Percentiles rank a stretch among this genome's conserved stretches.
Evolutionary conservation across 2,113 vertebrate species (phyloP).

Genomic region (Cavia aperea): DNA sequence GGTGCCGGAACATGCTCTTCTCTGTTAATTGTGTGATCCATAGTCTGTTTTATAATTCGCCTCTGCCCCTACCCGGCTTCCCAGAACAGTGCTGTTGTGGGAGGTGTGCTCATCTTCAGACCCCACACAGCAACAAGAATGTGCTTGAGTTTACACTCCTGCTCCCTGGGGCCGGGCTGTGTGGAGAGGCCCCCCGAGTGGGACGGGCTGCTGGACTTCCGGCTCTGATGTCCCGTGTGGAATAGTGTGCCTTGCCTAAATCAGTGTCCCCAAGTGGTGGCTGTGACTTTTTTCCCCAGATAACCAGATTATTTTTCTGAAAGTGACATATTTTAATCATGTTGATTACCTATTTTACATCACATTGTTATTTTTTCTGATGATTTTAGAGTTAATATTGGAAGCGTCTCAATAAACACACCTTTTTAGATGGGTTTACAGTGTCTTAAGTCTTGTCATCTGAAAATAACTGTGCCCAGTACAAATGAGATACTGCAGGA

Average conservation of each 20-base stretch:
- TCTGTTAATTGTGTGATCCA: slow-evolving; percentile 62
- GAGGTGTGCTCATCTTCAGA: slow-evolving; percentile 60
- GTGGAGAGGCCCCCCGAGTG: background rate
- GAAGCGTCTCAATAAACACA: slow-evolving; percentile 13
- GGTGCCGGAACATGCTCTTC: slow-evolving; percentile 64
- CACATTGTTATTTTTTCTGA: background rate
- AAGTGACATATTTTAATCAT: slow-evolving; percentile 6
- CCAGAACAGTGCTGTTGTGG: slow-evolving; percentile 33
- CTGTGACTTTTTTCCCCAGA: slow-evolving; percentile 23
- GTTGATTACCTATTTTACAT: background rate
- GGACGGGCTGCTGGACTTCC: background rate
- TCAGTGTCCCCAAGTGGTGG: background rate
- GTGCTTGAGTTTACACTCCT: slow-evolving; percentile 67
- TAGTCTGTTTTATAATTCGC: slow-evolving; percentile 60
- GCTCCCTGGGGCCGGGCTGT: slow-evolving; percentile 38
- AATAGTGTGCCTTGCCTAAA: slow-evolving; percentile 38
- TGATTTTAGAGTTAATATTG: background rate
- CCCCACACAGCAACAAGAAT: slow-evolving; percentile 73
- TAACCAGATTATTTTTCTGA: slow-evolving; percentile 18
- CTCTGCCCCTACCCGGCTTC: slow-evolving; percentile 49
- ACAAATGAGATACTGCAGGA: background rate
- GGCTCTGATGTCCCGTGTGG: background rate
- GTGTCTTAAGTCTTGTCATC: background rate
- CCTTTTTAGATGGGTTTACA: slow-evolving; percentile 1
- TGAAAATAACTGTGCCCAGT: slow-evolving; percentile 9